Conservation (phyloP, 1,140 invertebrate genomes). For the Pseudomyrmex gracilis region DNA sequence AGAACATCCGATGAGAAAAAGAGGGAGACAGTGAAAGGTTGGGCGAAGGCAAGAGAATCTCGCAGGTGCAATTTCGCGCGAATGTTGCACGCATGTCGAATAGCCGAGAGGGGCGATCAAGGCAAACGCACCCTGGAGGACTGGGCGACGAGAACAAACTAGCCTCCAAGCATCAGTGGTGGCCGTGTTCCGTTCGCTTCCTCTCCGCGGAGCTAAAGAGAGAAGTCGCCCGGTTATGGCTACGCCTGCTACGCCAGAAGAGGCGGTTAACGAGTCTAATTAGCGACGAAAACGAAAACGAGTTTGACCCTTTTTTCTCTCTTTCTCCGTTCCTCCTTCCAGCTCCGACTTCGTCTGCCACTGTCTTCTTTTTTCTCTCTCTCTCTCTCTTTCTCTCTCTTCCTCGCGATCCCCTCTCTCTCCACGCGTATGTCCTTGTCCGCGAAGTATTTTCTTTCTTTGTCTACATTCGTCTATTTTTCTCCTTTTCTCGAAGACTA, state of each 20-base stretch:
- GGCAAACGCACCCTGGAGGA: slow-evolving; percentile 83
- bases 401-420: slow-evolving; percentile 2
- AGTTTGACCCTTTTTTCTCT: slow-evolving; percentile 84
- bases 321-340: slow-evolving; percentile 73
- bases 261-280: slow-evolving; percentile 86
- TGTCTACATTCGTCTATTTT: slow-evolving; percentile 29
- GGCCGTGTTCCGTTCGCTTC: slow-evolving; percentile 72
- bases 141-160: slow-evolving; percentile 82
- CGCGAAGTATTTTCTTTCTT: slow-evolving; percentile 26
- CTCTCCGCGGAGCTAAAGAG: slow-evolving; percentile 72
- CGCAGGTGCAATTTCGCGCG: slow-evolving; percentile 73
- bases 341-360: slow-evolving; percentile 29
- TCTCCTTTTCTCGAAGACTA: slow-evolving; percentile 48
- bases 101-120: slow-evolving; percentile 77
- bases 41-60: background rate
- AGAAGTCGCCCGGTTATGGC: slow-evolving; percentile 82
- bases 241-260: slow-evolving; percentile 80
- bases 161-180: slow-evolving; percentile 78
- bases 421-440: slow-evolving; percentile 16
- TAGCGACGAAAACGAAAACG: slow-evolving; percentile 86
- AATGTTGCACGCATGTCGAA: slow-evolving; percentile 72
- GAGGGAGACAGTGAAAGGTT: slow-evolving; percentile 6
- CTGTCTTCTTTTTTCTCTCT: slow-evolving; percentile 50
- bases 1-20: slow-evolving; percentile 34
- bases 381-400: slow-evolving; percentile 37